Evolutionary conservation across 1,140 invertebrate genomes (phyloP).

Genomic region (Pseudomyrmex flavicornis): DNA sequence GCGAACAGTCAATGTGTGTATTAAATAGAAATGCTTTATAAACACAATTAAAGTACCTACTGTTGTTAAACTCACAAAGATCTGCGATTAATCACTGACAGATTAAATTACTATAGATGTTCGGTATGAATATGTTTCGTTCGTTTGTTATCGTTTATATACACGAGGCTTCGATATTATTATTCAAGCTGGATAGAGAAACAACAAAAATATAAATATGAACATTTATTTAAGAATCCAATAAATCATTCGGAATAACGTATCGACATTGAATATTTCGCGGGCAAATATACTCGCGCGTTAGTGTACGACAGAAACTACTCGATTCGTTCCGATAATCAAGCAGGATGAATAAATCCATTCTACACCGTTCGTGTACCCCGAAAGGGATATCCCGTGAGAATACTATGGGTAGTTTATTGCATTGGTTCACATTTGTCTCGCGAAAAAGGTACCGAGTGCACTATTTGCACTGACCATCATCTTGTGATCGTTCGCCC

Average conservation of each 20-base stretch:
- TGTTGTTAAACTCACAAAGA: too few relatives aligned
- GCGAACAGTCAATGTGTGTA: too few relatives aligned
- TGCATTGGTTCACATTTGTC: slow-evolving; percentile 55
- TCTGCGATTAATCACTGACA: neutral
- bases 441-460: slow-evolving; percentile 5
- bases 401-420: slow-evolving; percentile 49
- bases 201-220: neutral
- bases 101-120: neutral
- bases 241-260: slow-evolving; percentile 24
- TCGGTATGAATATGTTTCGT: neutral
- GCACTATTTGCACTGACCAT: slow-evolving; percentile 4
- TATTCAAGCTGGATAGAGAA: neutral
- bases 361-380: slow-evolving; percentile 4
- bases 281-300: neutral
- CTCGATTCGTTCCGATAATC: slow-evolving; percentile 65
- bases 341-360: slow-evolving; percentile 64
- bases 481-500: neutral
- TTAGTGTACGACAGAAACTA: slow-evolving; percentile 10
- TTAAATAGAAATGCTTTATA: too few relatives aligned
- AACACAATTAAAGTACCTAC: too few relatives aligned
- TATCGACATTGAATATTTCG: slow-evolving; percentile 37
- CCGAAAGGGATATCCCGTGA: slow-evolving; percentile 59
- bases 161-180: neutral
- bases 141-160: neutral
- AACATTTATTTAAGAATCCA: slow-evolving; percentile 1